Evolutionary conservation across 1,140 invertebrate genomes (phyloP).

Genomic region (Drosophila tristis): DNA sequence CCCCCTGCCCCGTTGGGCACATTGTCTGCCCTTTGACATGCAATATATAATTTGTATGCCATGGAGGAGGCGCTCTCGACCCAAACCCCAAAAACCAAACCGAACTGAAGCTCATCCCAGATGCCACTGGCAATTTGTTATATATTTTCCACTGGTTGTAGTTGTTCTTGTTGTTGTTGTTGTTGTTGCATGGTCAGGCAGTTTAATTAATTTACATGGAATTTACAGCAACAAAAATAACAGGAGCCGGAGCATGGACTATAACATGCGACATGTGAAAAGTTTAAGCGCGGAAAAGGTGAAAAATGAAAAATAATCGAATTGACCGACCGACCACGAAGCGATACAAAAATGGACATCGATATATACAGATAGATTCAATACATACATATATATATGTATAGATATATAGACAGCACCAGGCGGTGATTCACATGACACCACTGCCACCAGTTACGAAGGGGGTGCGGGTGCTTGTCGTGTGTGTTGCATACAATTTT

Average conservation of each 20-base stretch:
- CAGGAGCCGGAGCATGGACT: constrained; percentile 28
- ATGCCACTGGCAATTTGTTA: constrained; percentile 73
- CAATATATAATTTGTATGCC: constrained; percentile 79
- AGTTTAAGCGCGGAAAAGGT: constrained; percentile 76
- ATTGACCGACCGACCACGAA: constrained; percentile 67
- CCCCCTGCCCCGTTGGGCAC: constrained; percentile 22
- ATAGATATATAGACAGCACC: constrained; percentile 24
- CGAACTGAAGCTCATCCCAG: constrained; percentile 18
- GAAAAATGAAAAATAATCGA: constrained; percentile 80
- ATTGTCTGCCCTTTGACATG: constrained; percentile 82
- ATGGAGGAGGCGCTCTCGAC: constrained; percentile 7
- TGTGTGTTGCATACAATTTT: constrained; percentile 71
- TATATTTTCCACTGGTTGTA: constrained; percentile 21
- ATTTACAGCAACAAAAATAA: constrained; percentile 72
- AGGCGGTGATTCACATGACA: constrained; percentile 67
- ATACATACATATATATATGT: constrained; percentile 7
- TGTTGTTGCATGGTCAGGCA: constrained; percentile 66
- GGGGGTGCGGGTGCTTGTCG: not conserved
- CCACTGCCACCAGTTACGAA: constrained; percentile 10
- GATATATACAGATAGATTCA: constrained; percentile 11
- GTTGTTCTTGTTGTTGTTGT: constrained; percentile 17
- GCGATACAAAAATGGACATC: constrained; percentile 44
- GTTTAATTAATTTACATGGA: constrained; percentile 83
- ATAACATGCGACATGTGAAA: constrained; percentile 63
- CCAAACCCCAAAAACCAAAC: constrained; percentile 12